Conservation (phyloP, 2,888 invertebrate species). For the Nephrotoma guestfalica region DNA sequence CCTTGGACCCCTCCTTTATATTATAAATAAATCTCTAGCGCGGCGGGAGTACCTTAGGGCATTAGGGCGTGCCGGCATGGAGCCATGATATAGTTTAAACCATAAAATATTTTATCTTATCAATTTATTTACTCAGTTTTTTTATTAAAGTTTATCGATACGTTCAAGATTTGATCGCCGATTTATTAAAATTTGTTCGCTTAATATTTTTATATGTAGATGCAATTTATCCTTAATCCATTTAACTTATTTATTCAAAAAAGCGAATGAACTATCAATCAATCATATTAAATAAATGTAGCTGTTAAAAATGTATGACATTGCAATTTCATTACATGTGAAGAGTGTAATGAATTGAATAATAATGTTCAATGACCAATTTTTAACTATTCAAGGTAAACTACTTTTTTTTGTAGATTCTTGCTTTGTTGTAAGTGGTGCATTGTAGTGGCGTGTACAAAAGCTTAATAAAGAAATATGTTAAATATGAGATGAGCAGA, state of each 20-base stretch:
- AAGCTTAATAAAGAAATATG: not conserved
- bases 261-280: not conserved
- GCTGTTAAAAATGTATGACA: not conserved
- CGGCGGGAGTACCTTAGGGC: no score
- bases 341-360: not conserved
- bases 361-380: not conserved
- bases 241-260: not conserved
- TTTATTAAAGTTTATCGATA: not conserved
- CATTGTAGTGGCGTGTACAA: not conserved
- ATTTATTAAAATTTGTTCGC: not conserved
- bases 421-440: not conserved
- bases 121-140: not conserved
- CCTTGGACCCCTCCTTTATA: not conserved
- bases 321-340: not conserved
- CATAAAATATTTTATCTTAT: not conserved
- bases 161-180: not conserved
- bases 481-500: not conserved
- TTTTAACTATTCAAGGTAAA: not conserved
- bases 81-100: no score
- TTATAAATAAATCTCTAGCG: no score
- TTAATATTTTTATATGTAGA: not conserved
- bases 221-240: not conserved
- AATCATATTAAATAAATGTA: not conserved
- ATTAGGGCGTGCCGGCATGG: no score
- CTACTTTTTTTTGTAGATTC: not conserved